phyloP scores from a whole-genome alignment of 2,797 vertebrate species.

The Trachurus trachurus region DNA sequence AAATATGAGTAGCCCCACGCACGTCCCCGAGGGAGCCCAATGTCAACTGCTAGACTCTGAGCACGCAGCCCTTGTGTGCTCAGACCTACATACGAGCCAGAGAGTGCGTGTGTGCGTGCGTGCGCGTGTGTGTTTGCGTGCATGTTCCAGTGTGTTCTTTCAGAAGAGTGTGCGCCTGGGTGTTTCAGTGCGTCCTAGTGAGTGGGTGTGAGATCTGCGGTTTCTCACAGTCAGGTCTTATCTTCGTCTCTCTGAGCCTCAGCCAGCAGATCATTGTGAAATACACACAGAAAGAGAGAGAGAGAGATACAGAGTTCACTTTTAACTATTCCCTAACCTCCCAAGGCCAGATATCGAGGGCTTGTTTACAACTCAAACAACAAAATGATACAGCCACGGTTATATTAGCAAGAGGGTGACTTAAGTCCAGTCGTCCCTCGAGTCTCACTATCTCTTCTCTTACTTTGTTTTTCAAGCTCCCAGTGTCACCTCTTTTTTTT shows the following conservation, averaged over 20 bases:
- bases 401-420: slow-evolving; percentile 47
- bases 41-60: slow-evolving; percentile 33
- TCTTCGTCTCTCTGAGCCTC: slow-evolving; percentile 76
- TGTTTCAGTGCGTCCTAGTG: slow-evolving; percentile 58
- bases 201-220: slow-evolving; percentile 83
- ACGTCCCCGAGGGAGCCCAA: slow-evolving; percentile 45
- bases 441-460: slow-evolving; percentile 8
- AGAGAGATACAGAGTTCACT: slow-evolving; percentile 65
- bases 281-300: slow-evolving; percentile 49
- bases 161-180: background rate
- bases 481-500: background rate
- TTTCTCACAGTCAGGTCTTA: slow-evolving; percentile 84
- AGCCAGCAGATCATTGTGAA: slow-evolving; percentile 81
- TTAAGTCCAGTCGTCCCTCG: slow-evolving; percentile 29
- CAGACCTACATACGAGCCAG: slow-evolving; percentile 15
- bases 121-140: slow-evolving; percentile 23
- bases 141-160: slow-evolving; percentile 21
- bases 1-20: slow-evolving; percentile 27
- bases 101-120: background rate
- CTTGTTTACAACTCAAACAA: slow-evolving; percentile 79
- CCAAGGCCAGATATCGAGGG: slow-evolving; percentile 72
- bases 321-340: slow-evolving; percentile 77
- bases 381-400: slow-evolving; percentile 63
- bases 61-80: slow-evolving; percentile 22
- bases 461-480: background rate